phyloP scores from a whole-genome alignment of 1,140 invertebrate genomes.

The Lanistes nyassanus region DNA sequence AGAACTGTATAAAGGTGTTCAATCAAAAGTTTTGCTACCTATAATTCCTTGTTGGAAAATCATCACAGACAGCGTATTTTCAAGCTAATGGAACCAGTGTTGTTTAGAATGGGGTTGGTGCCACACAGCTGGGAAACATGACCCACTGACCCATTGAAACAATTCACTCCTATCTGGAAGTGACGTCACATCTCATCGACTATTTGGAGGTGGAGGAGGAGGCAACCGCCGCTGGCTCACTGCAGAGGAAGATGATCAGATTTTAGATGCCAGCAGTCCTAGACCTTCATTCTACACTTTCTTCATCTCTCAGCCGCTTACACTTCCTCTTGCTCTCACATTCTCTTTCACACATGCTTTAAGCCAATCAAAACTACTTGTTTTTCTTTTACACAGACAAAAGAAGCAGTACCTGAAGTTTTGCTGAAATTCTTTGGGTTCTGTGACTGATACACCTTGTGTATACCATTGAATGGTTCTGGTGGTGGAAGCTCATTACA shows the following conservation, averaged over 20 bases:
- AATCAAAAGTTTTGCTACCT: too few relatives aligned
- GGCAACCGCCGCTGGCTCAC: constrained; percentile 13
- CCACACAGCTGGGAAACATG: background rate
- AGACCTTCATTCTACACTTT: background rate
- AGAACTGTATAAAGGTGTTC: too few relatives aligned
- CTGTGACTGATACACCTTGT: constrained; percentile 40
- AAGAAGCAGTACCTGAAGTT: constrained; percentile 15
- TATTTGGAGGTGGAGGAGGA: constrained; percentile 24
- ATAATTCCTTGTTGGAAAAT: too few relatives aligned
- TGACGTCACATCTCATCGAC: constrained; percentile 11
- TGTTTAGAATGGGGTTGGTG: background rate
- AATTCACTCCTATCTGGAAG: background rate
- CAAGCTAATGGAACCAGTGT: background rate
- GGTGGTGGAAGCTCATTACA: constrained; percentile 41
- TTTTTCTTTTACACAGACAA: background rate
- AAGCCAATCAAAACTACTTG: background rate
- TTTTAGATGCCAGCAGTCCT: too few relatives aligned
- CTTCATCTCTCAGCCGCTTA: background rate
- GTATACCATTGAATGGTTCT: constrained; percentile 37
- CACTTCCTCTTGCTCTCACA: background rate
- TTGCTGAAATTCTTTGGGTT: constrained; percentile 29
- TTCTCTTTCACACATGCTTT: background rate
- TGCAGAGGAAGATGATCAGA: background rate
- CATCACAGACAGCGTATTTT: constrained; percentile 1
- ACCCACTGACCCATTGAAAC: background rate